phyloP scores from a whole-genome alignment of 2,888 invertebrate species.

The Axea sp. region DNA sequence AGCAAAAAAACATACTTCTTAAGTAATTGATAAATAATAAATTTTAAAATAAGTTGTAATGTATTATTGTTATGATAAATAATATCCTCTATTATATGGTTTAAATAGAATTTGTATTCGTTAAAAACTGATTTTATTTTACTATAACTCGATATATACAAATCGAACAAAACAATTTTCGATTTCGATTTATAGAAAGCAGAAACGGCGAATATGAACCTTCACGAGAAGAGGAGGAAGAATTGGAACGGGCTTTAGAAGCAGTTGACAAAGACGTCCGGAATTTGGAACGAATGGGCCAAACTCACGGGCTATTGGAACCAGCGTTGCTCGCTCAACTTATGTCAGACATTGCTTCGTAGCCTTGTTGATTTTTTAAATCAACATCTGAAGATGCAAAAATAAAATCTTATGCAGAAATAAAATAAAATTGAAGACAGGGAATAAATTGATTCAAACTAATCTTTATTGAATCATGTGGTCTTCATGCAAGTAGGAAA shows the following conservation, averaged over 20 bases:
- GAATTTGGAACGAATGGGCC: constrained; percentile 85
- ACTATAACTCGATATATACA: no score
- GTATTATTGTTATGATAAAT: no score
- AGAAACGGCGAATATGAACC: constrained; percentile 87
- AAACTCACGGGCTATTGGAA: constrained; percentile 82
- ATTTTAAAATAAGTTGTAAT: no score
- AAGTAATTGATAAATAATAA: no score
- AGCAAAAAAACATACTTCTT: no score
- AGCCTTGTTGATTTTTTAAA: constrained; percentile 73
- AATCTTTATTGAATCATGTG: constrained; percentile 36
- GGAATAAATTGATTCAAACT: constrained; percentile 12
- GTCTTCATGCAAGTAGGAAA: constrained; percentile 63
- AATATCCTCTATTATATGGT: no score
- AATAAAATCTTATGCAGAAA: constrained; percentile 21
- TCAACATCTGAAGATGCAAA: constrained; percentile 44
- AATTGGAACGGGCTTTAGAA: constrained; percentile 91
- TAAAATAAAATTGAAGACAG: constrained; percentile 30
- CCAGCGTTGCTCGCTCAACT: constrained; percentile 80
- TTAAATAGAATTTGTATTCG: no score
- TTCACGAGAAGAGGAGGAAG: constrained; percentile 91
- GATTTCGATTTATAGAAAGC: constrained; percentile 82
- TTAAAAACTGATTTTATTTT: no score
- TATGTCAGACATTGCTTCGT: constrained; percentile 79
- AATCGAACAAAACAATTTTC: no score
- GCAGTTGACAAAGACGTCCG: constrained; percentile 88